A percentile compares a stretch with the other conserved stretches of the same genome.
Evolutionary conservation across 2,113 vertebrate genomes (phyloP).

Genomic region (Hystrix cristata): DNA sequence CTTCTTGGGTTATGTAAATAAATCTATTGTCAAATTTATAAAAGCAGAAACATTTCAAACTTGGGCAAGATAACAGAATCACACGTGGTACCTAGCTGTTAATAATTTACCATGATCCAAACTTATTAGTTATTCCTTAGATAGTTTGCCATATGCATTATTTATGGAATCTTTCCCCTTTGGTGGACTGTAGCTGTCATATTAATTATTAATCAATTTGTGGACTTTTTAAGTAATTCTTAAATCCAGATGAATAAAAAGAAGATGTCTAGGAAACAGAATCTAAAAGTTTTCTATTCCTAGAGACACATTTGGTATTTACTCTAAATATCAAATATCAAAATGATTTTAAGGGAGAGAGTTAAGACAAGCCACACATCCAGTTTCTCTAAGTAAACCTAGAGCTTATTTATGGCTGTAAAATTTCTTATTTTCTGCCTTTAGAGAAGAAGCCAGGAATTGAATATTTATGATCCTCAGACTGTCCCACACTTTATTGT

Average conservation of each 20-base stretch:
- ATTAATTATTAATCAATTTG: constrained; percentile 80
- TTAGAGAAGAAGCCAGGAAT: constrained; percentile 63
- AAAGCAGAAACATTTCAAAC: constrained; percentile 48
- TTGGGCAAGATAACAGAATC: constrained; percentile 33
- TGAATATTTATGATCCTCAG: constrained; percentile 83
- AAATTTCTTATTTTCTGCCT: constrained; percentile 75
- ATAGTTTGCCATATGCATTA: constrained; percentile 67
- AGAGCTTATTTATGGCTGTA: constrained; percentile 77
- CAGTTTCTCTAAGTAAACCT: constrained; percentile 60
- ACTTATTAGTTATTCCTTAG: constrained; percentile 69
- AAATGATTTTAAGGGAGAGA: constrained; percentile 65
- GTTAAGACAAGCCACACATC: constrained; percentile 21
- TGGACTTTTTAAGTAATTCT: constrained; percentile 59
- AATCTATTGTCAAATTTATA: constrained; percentile 1
- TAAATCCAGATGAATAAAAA: constrained; percentile 51
- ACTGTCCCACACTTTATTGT: constrained; percentile 74
- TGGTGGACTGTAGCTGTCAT: constrained; percentile 64
- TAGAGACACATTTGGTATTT: constrained; percentile 33
- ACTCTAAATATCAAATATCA: constrained; percentile 52
- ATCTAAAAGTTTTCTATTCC: constrained; percentile 38
- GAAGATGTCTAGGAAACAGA: constrained; percentile 13
- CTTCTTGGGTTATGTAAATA: constrained; percentile 3
- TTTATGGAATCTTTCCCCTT: constrained; percentile 71
- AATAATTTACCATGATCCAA: constrained; percentile 72
- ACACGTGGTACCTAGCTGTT: constrained; percentile 45